Evolutionary conservation across 2,113 vertebrate species (phyloP).

Genomic region (Pollachius pollachius): DNA sequence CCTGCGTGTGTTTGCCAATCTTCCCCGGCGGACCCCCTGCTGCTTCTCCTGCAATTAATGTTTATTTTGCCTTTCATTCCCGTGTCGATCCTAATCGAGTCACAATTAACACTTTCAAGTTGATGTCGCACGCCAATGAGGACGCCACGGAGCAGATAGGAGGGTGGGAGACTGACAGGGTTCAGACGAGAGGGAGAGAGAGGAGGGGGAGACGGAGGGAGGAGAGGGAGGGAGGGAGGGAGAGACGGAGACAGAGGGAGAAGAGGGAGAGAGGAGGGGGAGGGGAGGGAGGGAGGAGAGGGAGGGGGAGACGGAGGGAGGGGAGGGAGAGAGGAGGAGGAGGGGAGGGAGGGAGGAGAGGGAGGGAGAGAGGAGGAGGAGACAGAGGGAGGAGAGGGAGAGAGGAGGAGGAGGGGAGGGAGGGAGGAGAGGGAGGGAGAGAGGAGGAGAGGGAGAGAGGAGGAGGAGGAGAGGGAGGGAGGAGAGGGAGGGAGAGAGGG

Average conservation of each 20-base stretch:
- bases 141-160: slow-evolving; percentile 43
- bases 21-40: slow-evolving; percentile 28
- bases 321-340: too few relatives aligned
- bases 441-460: background rate
- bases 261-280: too few relatives aligned
- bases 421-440: slow-evolving; percentile 7
- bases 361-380: background rate
- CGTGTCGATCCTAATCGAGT: slow-evolving; percentile 62
- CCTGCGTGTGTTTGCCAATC: slow-evolving; percentile 50
- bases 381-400: background rate
- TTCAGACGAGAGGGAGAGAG: slow-evolving; percentile 9
- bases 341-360: background rate
- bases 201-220: background rate
- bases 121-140: slow-evolving; percentile 51
- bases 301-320: too few relatives aligned
- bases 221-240: too few relatives aligned
- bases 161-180: background rate
- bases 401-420: background rate
- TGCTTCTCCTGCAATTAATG: slow-evolving; percentile 47
- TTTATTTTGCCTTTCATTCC: slow-evolving; percentile 56
- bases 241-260: too few relatives aligned
- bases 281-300: too few relatives aligned
- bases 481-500: too few relatives aligned
- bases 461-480: background rate
- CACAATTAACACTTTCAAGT: slow-evolving; percentile 63